These are phyloP conservation scores for Nephrotoma guestfalica DNA, from an alignment of 2,888 invertebrate genomes.

Conservation along the genomic window DNA sequence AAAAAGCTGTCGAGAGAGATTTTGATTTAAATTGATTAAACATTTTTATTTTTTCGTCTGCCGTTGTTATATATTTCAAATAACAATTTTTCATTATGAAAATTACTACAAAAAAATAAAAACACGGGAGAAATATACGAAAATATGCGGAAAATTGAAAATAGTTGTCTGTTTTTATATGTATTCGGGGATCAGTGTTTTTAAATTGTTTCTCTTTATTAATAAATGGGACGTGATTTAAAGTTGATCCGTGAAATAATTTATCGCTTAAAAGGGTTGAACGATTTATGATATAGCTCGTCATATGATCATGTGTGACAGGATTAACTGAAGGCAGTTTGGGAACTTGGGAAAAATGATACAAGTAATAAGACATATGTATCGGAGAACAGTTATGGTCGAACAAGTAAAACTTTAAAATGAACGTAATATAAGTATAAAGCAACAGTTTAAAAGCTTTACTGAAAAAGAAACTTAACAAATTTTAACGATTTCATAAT, in stretches of 20 bases:
- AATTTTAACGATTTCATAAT: too few relatives aligned
- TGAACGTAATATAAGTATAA: too few relatives aligned
- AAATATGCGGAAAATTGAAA: background rate
- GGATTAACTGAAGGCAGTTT: too few relatives aligned
- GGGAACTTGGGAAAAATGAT: too few relatives aligned
- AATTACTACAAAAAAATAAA: background rate
- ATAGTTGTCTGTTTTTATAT: background rate
- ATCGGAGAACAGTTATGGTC: too few relatives aligned
- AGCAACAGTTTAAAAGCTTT: too few relatives aligned
- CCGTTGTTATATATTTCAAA: background rate
- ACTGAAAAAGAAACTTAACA: too few relatives aligned
- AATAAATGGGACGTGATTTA: background rate
- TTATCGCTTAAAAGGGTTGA: background rate
- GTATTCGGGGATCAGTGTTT: background rate
- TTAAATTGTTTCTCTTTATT: background rate
- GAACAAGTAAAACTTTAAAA: too few relatives aligned
- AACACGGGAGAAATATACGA: background rate
- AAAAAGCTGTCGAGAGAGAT: background rate
- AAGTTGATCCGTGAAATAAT: background rate
- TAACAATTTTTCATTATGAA: background rate
- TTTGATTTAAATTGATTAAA: background rate
- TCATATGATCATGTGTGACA: too few relatives aligned
- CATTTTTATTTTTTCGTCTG: background rate
- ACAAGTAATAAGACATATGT: too few relatives aligned
- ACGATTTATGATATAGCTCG: too few relatives aligned